These are phyloP conservation scores for Mellilla xanthometata DNA, from an alignment of 2,888 invertebrate species.

Conservation along the genomic window DNA sequence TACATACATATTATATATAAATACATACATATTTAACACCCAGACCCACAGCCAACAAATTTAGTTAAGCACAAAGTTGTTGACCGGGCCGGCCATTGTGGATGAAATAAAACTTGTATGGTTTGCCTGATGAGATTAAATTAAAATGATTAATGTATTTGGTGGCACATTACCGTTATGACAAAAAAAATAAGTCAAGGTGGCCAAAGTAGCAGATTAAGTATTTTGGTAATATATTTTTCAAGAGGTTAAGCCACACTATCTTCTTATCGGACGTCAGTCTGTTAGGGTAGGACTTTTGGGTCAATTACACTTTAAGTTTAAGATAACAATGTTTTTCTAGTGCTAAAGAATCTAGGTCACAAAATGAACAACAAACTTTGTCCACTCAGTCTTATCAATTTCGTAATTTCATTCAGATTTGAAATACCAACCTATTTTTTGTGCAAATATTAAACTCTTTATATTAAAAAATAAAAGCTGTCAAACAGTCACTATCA, in stretches of 20 bases:
- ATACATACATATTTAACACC: too few relatives aligned
- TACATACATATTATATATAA: too few relatives aligned
- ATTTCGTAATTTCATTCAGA: neutral
- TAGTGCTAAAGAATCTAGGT: constrained; percentile 5
- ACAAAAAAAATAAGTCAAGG: constrained; percentile 3
- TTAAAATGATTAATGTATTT: too few relatives aligned
- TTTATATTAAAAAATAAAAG: constrained; percentile 5
- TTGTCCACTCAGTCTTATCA: constrained; percentile 1
- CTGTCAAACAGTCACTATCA: constrained; percentile 12
- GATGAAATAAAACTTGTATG: too few relatives aligned
- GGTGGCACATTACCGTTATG: too few relatives aligned
- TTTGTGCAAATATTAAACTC: constrained; percentile 19
- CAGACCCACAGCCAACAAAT: too few relatives aligned
- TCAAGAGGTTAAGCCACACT: neutral
- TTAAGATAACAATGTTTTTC: constrained; percentile 6
- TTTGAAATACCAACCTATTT: neutral
- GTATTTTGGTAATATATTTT: too few relatives aligned
- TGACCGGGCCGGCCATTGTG: too few relatives aligned
- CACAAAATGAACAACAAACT: neutral
- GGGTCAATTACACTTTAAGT: constrained; percentile 10
- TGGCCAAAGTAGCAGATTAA: neutral
- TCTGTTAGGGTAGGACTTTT: constrained; percentile 13
- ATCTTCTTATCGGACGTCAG: neutral
- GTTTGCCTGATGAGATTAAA: too few relatives aligned
- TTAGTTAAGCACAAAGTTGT: too few relatives aligned